Percentiles rank a stretch among this genome's conserved stretches.
Evolutionary conservation across 1,140 invertebrate genomes (phyloP).

Genomic region (Aphis gossypii): DNA sequence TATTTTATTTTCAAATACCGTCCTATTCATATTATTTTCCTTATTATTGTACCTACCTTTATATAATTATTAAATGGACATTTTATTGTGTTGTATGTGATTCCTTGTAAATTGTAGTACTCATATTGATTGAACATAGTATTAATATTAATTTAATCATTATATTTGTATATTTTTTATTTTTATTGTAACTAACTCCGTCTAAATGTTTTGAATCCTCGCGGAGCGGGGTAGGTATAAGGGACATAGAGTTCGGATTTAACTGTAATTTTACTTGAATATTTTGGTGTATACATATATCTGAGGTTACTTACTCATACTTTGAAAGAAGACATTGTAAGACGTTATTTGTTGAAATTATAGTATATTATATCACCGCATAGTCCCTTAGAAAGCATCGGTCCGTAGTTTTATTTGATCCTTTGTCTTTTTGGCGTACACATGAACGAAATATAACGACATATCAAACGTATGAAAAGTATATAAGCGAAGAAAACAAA

Average conservation of each 20-base stretch:
- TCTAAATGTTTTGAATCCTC: neutral
- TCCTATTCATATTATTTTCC: neutral
- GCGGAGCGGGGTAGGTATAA: neutral
- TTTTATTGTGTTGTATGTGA: neutral
- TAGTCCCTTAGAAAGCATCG: neutral
- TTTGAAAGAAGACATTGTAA: neutral
- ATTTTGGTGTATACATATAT: neutral
- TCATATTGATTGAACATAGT: neutral
- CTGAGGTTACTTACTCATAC: neutral
- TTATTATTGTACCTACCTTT: neutral
- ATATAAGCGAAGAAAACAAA: conserved; percentile 36
- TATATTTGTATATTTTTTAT: neutral
- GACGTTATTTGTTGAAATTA: neutral
- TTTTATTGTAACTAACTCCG: neutral
- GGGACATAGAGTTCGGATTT: neutral
- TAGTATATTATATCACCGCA: neutral
- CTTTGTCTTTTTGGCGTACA: neutral
- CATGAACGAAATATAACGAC: neutral
- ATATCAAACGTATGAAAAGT: neutral
- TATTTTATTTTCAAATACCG: neutral
- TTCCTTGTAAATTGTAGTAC: neutral
- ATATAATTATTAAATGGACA: neutral
- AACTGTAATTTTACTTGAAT: neutral
- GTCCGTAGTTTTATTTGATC: neutral
- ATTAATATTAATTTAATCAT: neutral